Base-by-base conservation (phyloP, 2,888 invertebrate genomes). In the Noctua comes region DNA sequence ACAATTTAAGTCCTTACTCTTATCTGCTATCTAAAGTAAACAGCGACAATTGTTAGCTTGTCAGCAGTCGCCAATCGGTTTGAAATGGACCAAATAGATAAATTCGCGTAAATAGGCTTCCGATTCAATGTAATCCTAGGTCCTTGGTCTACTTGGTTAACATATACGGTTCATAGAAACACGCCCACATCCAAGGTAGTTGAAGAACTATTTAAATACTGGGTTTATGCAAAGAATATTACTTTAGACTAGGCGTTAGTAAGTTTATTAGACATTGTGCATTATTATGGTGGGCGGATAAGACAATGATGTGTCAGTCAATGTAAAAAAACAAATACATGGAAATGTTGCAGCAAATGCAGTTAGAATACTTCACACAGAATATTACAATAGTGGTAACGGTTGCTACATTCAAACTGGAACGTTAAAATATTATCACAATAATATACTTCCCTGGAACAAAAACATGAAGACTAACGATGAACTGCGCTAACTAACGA, bases 11-110 rank as follows among this genome's bases (percentile, higher is more conserved):
- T 46, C 36, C 16, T 51, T 27, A 71, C 46, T 57, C 54, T 57
- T 78, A 75, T 54, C 57, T 70, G 18, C 13, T 62, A 76, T 77
- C 66, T 64, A 27, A 74, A 76, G 48, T 73, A 71, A 75, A 77
- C 68, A 79, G 31, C 21, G 51, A n/a, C 65, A 77, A 81, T 81
- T 79, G 68, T 75, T 69, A 21, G 48, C 84, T 81, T 73, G 70
- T 43, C n/a, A 59, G 27, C 24, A 59, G 48, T 69, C 6, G 8
- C 62, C 24, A 78, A 83, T 69, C 13, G 31, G 75, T 77, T 2
- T 72, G 48, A 81, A 81, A 77, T n/a, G n/a, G 27, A 76, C 6
- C 68, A 68, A 78, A 70, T 64, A 43, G 76, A 83, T 73, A 70
- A 79, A 87, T 85, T 82, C 68, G 57, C 64, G 16, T 64, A 65